Base-by-base conservation (phyloP, 2,113 vertebrate genomes). In the Chinchilla lanigera region DNA sequence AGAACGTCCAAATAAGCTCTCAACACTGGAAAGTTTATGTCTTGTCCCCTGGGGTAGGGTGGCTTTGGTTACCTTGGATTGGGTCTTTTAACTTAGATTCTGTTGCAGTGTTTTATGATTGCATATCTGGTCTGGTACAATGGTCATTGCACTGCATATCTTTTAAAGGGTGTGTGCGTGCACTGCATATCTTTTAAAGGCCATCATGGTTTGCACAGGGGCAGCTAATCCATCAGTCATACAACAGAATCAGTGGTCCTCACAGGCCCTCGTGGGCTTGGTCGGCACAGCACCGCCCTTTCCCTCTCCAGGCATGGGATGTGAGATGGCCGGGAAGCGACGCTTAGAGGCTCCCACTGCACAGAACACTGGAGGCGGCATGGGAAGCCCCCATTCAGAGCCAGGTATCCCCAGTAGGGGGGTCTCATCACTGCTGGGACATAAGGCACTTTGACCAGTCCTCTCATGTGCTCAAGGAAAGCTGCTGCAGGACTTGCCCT, bases 191-290 rank as follows among this genome's bases (percentile, higher is more conserved):
- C 33, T 12, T 5, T 16, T 20, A 8, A 22, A 24, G 58, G 20
- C 58, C 20, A 26, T 22, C 20, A 14, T 0, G 4, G 5, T 83
- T 56, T 26, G 17, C n/a, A 17, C 52, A n/a, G 28, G 17, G 26
- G 4, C 16, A 35, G 47, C 30, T 19, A 13, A 47, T 47, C 58
- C 17, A 2, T 50, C 41, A 17, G 30, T 33, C 33, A 2, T 8
- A 9, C 7, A 8, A 6, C 77, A 73, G 50, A 52, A 30, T 0
- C 0, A 11, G 5, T 0, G 13, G 0, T 63, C 35, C 20, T 30
- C 61, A 28, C 38, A 67, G 33, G 33, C 33, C 14, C 65, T 7
- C 13, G 33, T 35, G 65, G 65, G 33, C 65, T 35, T 35, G 65
- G 61, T 67, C 65, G 35, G 65, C 30, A 16, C 14, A 35, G 65